Evolutionary conservation across 2,888 invertebrate species (phyloP), one percentile per base, ranked within the genome.

Genomic region (Nineta flava): DNA sequence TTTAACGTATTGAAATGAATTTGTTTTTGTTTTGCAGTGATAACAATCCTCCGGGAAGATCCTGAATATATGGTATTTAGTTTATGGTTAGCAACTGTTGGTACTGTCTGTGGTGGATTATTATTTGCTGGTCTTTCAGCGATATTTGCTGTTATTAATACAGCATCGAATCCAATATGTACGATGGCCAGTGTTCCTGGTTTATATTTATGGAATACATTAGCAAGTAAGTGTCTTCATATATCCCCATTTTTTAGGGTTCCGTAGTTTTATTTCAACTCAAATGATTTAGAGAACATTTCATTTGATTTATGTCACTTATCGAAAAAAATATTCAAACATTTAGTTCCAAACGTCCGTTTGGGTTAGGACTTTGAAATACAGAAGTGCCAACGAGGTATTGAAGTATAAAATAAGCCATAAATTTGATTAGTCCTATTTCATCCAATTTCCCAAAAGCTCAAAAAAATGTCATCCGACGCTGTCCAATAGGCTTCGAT

Each of bases 81-180:
- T 21, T 75, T 87, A 21, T 91, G 88, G 88, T 72, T 85, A 44
- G 78, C 81, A 19, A 83, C 84, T 0, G 75, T 88, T 0, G 75
- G 77, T 1, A 74, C 81, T 53, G 73, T 86, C 7, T 77, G 77
- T 10, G 74, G 79, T 1, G 83, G 82, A 17, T 68, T 90, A 46
- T 67, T 83, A 17, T 81, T 85, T 53, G 74, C 82, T 0, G 78
- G 78, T 49, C 69, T 84, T 1, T 76, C 79, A 2, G 81, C 83
- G 45, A 72, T 86, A 35, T 81, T 90, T 57, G 83, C 88, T 1
- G 81, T 87, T 12, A 70, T 88, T 50, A 88, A 87, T 57, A 83
- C 87, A 0, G 85, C 85, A 9, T 84, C 84, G 2, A 79, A 81
- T 2, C 81, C 82, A 7, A 74, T 82, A 6, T 69, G 84, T 65